Conservation (phyloP, 2,888 invertebrate genomes). For the Dryococelus australis region DNA sequence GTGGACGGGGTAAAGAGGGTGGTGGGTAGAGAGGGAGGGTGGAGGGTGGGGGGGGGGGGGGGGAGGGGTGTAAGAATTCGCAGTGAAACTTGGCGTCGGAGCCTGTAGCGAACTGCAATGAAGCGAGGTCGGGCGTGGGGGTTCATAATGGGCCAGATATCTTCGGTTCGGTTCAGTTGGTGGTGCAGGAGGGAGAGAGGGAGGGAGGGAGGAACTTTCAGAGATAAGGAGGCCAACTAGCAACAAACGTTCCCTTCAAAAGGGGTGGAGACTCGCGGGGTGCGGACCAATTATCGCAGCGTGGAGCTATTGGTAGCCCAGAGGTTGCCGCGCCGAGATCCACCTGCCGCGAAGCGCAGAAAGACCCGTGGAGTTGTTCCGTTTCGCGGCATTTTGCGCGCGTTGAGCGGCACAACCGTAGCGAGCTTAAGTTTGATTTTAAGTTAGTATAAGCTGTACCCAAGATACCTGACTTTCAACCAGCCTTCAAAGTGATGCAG, state of each 20-base stretch:
- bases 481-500: too few species aligned
- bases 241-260: background rate
- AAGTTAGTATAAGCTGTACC: too few species aligned
- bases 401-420: too few species aligned
- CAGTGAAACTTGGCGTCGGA: slow-evolving; percentile 32
- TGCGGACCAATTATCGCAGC: background rate
- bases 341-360: too few species aligned
- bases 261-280: background rate
- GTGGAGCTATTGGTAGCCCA: background rate
- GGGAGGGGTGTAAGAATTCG: background rate
- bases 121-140: background rate
- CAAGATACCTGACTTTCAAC: too few species aligned
- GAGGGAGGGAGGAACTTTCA: background rate
- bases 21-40: background rate
- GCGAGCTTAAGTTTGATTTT: too few species aligned
- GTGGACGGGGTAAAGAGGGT: background rate
- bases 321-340: too few species aligned
- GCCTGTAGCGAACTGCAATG: background rate
- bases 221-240: slow-evolving; percentile 16
- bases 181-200: background rate
- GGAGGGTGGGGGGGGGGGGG: background rate
- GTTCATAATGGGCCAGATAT: background rate
- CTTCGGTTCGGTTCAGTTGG: background rate
- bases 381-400: too few species aligned
- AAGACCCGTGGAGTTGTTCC: too few species aligned